Conservation (phyloP, 2,888 invertebrate genomes). For the Mythimna vitellina region DNA sequence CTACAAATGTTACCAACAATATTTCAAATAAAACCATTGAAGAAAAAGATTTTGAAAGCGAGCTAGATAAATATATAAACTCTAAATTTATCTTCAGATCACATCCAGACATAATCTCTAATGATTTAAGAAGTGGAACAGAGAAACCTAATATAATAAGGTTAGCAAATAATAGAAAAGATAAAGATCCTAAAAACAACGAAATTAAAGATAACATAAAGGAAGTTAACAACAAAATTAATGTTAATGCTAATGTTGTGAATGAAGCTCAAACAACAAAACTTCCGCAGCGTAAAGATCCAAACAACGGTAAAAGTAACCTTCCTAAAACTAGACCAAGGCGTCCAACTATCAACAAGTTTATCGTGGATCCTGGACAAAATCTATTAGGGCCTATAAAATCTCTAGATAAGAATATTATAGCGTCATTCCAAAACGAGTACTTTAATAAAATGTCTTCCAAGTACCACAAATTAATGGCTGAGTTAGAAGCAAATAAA, state of each 20-base stretch:
- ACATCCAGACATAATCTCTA: neutral
- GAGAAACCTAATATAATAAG: too few species aligned
- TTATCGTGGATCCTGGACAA: neutral
- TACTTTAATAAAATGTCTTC: neutral
- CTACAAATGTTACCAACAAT: neutral
- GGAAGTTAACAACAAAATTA: neutral
- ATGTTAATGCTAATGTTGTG: slow-evolving; percentile 2
- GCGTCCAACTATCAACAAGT: neutral
- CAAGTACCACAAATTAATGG: too few species aligned
- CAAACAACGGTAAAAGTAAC: neutral
- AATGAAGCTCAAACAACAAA: neutral
- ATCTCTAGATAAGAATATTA: too few species aligned
- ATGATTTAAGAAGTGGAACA: neutral
- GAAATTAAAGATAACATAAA: neutral
- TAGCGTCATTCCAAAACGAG: neutral
- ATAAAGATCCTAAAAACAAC: neutral
- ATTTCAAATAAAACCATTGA: neutral
- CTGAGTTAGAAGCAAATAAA: neutral
- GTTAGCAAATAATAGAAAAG: neutral
- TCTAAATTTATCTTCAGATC: neutral
- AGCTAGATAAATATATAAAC: neutral
- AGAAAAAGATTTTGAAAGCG: neutral
- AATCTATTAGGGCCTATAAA: too few species aligned
- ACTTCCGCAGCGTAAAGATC: neutral
- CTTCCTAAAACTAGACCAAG: neutral